Base-by-base conservation (phyloP, 2,888 invertebrate genomes). In the Rhorus exstirpatorius region DNA sequence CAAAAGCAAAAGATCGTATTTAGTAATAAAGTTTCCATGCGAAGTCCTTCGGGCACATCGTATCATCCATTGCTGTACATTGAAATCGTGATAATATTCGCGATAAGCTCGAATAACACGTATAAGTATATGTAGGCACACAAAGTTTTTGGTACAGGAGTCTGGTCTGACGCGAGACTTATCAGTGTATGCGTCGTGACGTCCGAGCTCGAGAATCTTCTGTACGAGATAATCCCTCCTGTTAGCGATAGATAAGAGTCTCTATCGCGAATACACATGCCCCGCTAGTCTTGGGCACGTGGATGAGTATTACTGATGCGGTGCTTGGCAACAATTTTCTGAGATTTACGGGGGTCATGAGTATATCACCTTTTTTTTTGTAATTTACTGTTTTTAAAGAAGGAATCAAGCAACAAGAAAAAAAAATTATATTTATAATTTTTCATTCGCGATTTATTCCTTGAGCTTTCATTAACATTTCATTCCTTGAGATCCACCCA, bases 191-290 rank as follows among this genome's bases (percentile, higher is more conserved):
- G 38, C n/a, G 3, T 19, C 49, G 19, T 53, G 67, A 41, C 68
- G 79, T 53, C 67, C 72, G 41, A 51, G 24, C 21, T 61, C 38
- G n/a, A n/a, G 72, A 81, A 67, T 72, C 51, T 68, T 31, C 31
- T 24, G 31, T 31, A 41, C 53, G 21, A 71, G 77, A 81, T 72
- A 77, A 81, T 77, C 46, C 51, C n/a, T n/a, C 12, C 55, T 17
- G 53, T 71, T 77, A 58, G 14, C 70, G 70, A 51, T 12, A 75
- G 81, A 81, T 79, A 79, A 79, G 53, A 67, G 38, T 44, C 19
- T 31, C 17, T 26, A 41, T 35, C 31, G 67, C 79, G 19, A 76
- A 77, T 46, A 55, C 41, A 38, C 41, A 17, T 46, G n/a, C n/a
- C n/a, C n/a, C n/a, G n/a, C 46, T 14, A 46, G 31, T 65, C 35